Percentiles rank a stretch among this genome's conserved stretches.
Conservation (phyloP, 2,888 invertebrate species). For the Ypsolopha sequella region DNA sequence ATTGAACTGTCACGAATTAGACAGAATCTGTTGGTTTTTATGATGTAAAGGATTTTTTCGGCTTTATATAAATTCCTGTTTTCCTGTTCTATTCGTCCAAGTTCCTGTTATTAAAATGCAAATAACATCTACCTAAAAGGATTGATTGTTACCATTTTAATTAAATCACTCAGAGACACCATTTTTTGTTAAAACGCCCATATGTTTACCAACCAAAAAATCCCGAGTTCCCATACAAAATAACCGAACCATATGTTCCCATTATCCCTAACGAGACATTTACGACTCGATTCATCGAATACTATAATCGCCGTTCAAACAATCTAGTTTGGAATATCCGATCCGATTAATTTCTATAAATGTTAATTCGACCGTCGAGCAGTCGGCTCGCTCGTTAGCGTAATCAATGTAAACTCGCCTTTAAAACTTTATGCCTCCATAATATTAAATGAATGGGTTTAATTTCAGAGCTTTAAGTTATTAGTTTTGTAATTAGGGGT, state of each 20-base stretch:
- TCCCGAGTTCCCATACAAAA: constrained; percentile 30
- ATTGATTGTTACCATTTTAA: too few species aligned
- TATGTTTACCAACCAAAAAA: neutral
- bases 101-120: too few species aligned
- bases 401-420: constrained; percentile 55
- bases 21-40: too few species aligned
- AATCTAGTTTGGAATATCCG: constrained; percentile 12
- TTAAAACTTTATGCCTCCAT: constrained; percentile 47
- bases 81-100: too few species aligned
- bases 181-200: too few species aligned
- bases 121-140: too few species aligned
- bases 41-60: too few species aligned
- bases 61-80: too few species aligned
- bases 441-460: constrained; percentile 14
- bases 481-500: constrained; percentile 33
- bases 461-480: constrained; percentile 19
- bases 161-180: too few species aligned
- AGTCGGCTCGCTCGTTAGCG: constrained; percentile 54
- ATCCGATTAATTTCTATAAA: constrained; percentile 66
- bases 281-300: constrained; percentile 46
- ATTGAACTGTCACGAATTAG: too few species aligned
- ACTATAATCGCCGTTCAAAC: constrained; percentile 39
- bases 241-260: constrained; percentile 48
- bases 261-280: constrained; percentile 61
- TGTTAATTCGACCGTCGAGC: constrained; percentile 54